Base-by-base conservation (phyloP, 1,140 invertebrate genomes). In the Drosophila obscura region DNA sequence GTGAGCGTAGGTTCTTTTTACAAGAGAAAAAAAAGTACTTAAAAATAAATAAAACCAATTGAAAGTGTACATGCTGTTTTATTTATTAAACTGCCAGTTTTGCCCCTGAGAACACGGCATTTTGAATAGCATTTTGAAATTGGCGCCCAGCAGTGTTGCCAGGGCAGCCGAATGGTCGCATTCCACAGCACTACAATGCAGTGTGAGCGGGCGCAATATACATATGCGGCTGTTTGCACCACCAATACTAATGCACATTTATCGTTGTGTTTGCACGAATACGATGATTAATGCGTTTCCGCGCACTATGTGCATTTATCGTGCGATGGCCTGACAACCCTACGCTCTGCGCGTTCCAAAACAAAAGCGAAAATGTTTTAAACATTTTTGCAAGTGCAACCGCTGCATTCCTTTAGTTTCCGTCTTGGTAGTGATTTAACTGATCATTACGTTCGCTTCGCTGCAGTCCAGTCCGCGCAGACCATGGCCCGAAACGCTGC, bases 1-100 rank as follows among this genome's bases (percentile, higher is more conserved):
- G 66, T 76, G 83, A 73, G 73, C 82, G 72, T 76, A 80, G 79
- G 74, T 76, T 39, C 83, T 87, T 87, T 87, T 88, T 88, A 87
- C 80, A 88, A 79, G 82, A 88, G 67, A 39, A 39, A 39, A 39
- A 77, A 87, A 82, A 41, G 79, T 83, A 87, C 79, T 82, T 87
- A 87, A 88, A 81, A 66, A 69, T 83, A 85, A 39, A 39, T 74
- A 77, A 85, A 85, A 85, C 72, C 53, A 80, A 63, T 77, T 80
- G 65, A 84, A 80, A 77, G 46, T 31, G 15, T 26, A 48, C 2
- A 13, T 35, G 24, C 1, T 61, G 26, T 71, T 61, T 62, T 24
- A 41, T 41, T 41, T 41, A 28, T 39, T 11, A 5, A 22, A 8
- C 8, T 24, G 3, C 3, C 5, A 9, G 1, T 11, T 39, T 39